These are phyloP conservation scores for Gymnothorax reevesii DNA, from an alignment of 2,797 vertebrate species.

Conservation along the genomic window DNA sequence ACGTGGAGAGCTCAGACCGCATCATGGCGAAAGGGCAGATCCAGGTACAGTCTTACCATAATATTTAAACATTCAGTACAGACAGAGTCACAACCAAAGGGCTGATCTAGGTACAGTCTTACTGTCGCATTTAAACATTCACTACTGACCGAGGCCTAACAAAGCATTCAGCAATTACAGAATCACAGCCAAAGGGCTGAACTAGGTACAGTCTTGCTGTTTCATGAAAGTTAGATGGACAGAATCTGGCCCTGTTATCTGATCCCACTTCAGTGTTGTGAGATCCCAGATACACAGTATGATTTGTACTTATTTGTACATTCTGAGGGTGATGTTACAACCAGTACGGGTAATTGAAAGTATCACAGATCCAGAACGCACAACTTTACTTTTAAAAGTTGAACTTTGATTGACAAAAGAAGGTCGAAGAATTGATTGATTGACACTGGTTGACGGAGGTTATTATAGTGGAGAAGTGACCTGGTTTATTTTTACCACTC, in stretches of 20 bases:
- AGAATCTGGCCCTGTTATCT: neutral
- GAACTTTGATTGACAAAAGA: too few species aligned
- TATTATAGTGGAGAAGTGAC: neutral
- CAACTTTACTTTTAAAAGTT: too few species aligned
- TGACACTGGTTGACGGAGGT: neutral
- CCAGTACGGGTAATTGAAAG: too few species aligned
- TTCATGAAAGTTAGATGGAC: neutral
- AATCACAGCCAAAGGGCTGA: neutral
- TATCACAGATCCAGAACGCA: too few species aligned
- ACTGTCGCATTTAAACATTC: neutral
- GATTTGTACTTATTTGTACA: too few species aligned
- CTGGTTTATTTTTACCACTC: conserved; percentile 50
- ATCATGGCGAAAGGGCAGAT: conserved; percentile 90
- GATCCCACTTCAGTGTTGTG: neutral
- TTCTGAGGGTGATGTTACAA: too few species aligned
- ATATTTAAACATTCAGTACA: neutral
- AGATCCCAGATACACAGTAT: too few species aligned
- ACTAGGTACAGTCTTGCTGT: neutral
- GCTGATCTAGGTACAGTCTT: neutral
- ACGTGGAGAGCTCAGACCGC: conserved; percentile 81
- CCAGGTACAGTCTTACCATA: conserved; percentile 72
- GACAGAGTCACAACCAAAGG: neutral
- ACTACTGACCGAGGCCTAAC: too few species aligned
- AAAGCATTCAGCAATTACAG: neutral
- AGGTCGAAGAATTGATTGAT: neutral